phyloP scores from a whole-genome alignment of 2,113 vertebrate species.

The Canis aureus region DNA sequence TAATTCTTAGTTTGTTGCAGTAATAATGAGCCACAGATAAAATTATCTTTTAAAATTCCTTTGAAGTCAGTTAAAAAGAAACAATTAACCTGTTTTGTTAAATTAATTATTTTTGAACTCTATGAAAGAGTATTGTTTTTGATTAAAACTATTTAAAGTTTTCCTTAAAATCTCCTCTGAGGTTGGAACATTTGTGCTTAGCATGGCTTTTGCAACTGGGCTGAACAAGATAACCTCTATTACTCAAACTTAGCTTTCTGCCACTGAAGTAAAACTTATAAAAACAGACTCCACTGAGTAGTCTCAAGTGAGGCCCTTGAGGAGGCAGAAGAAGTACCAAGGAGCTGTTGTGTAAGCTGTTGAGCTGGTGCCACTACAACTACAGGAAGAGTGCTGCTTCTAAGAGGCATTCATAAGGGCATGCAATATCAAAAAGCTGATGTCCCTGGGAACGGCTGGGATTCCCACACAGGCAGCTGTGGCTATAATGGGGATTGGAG shows the following conservation, averaged over 20 bases:
- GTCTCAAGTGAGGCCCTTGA: background rate
- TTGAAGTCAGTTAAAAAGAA: slow-evolving; percentile 46
- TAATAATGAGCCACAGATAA: background rate
- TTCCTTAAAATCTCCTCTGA: slow-evolving; percentile 20
- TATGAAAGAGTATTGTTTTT: slow-evolving; percentile 24
- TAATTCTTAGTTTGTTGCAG: slow-evolving; percentile 35
- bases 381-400: background rate
- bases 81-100: background rate
- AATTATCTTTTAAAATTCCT: slow-evolving; percentile 15
- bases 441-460: background rate
- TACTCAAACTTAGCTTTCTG: slow-evolving; percentile 44
- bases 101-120: slow-evolving; percentile 58
- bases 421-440: background rate
- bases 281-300: background rate
- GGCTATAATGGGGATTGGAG: rapidly evolving
- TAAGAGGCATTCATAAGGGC: background rate
- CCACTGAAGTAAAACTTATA: background rate
- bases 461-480: background rate
- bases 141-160: slow-evolving; percentile 48
- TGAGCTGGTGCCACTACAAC: background rate
- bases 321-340: background rate
- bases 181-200: background rate
- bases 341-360: background rate
- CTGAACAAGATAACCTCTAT: slow-evolving; percentile 26
- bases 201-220: slow-evolving; percentile 1